Evolutionary conservation across 2,888 invertebrate species (phyloP).

Genomic region (Fragum fragum): DNA sequence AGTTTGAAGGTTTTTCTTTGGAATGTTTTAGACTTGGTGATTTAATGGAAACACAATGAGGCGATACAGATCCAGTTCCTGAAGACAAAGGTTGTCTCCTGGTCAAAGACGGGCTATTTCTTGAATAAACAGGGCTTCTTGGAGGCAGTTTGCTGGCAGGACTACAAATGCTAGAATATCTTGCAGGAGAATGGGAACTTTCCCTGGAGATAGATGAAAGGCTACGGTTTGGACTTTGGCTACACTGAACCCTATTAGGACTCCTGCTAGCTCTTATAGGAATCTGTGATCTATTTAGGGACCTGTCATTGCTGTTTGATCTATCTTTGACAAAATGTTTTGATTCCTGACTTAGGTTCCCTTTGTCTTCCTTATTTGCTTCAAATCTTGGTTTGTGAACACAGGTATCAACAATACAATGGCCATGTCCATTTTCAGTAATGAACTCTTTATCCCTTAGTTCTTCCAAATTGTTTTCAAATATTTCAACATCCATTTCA

Average conservation of each 20-base stretch:
- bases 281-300: constrained; percentile 11
- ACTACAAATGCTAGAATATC: background rate
- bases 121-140: constrained; percentile 12
- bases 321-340: background rate
- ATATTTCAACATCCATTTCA: too few species aligned
- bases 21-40: constrained; percentile 5
- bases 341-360: too few species aligned
- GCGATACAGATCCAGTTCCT: background rate
- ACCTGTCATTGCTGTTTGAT: constrained; percentile 6
- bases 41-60: constrained; percentile 12
- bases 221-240: constrained; percentile 6
- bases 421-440: too few species aligned
- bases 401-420: background rate
- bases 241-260: background rate
- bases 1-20: background rate
- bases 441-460: too few species aligned
- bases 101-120: constrained; percentile 8
- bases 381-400: background rate
- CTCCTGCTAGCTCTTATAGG: background rate
- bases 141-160: constrained; percentile 14
- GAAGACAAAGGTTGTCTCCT: constrained; percentile 11
- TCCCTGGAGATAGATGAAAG: constrained; percentile 3
- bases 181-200: constrained; percentile 22
- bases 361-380: background rate
- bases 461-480: too few species aligned